Base-by-base conservation (phyloP, 2,888 invertebrate genomes). In the Dryomyza anilis region DNA sequence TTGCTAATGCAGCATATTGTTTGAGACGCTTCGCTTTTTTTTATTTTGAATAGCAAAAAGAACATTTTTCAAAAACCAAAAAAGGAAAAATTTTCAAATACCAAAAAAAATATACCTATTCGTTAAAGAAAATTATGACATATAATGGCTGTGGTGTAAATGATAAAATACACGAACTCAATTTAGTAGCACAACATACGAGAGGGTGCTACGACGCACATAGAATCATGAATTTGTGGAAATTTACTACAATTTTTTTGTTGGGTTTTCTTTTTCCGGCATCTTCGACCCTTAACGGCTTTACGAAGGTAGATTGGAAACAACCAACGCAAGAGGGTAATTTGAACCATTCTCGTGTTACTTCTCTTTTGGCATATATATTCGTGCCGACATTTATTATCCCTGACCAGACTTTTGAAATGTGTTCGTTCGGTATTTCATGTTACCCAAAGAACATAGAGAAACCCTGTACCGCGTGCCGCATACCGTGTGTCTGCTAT, bases 141-240 rank as follows among this genome's bases (percentile, higher is more conserved):
- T 25, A 25, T 50, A 50, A 50, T n/a, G n/a, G 50, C 25, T 25
- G 50, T n/a, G 30, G 43, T 16, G 8, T 7, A 19, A 43, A 19
- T 7, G 14, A 7, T 1, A 43, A 43, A 43, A 16, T 16, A 43
- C n/a, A 19, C 16, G 19, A 6, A n/a, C 43, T 43, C 43, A 43
- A 39, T 16, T n/a, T n/a, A n/a, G n/a, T n/a, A n/a, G n/a, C n/a
- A 16, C n/a, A 39, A 39, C 14, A 43, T 43, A 8, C 27, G 5
- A 39, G 57, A 57, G 57, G 57, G 57, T 57, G 43, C 39, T 30
- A 53, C n/a, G n/a, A n/a, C 25, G n/a, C 23, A 33, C 19, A 30
- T 23, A 16, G 25, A n/a, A n/a, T n/a, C n/a, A n/a, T n/a, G n/a
- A n/a, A n/a, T n/a, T n/a, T n/a, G n/a, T n/a, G n/a, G n/a, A n/a